A percentile compares a stretch with the other conserved stretches of the same genome.
Conservation (phyloP, 2,888 invertebrate species). For the Chrysolina oricalcia region DNA sequence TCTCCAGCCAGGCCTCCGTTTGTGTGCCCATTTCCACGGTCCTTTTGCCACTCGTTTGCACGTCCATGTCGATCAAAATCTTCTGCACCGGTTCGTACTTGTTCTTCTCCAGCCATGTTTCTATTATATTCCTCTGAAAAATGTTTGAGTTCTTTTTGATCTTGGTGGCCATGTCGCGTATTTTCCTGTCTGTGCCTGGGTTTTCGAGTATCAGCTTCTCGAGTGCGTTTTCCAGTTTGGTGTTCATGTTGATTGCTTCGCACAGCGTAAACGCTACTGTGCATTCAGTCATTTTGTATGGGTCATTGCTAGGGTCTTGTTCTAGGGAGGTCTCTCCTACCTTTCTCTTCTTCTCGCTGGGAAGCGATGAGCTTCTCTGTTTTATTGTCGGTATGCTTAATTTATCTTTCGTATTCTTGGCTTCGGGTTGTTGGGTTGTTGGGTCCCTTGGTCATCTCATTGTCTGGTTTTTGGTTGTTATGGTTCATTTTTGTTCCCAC, state of each 20-base stretch:
- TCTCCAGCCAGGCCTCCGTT: neutral
- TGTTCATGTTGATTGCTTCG: conserved; percentile 9
- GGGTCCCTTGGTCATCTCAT: no score
- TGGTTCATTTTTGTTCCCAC: no score
- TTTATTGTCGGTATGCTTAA: no score
- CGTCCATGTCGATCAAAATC: neutral
- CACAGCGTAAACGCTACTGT: conserved; percentile 9
- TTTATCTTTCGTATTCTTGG: no score
- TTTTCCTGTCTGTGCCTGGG: neutral
- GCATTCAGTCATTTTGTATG: conserved; percentile 24
- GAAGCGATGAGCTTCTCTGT: neutral
- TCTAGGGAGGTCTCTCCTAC: conserved; percentile 21
- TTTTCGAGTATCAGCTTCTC: neutral
- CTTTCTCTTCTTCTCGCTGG: conserved; percentile 15
- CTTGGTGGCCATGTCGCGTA: neutral
- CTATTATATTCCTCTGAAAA: neutral
- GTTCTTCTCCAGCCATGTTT: neutral
- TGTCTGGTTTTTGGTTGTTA: no score
- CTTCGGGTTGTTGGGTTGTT: no score
- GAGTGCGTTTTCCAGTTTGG: neutral
- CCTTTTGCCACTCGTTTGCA: neutral
- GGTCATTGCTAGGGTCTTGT: neutral
- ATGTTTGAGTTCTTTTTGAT: neutral
- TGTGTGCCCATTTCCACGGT: neutral
- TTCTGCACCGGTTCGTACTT: neutral